Base-by-base conservation (phyloP, 1,140 invertebrate genomes). In the Aporrectodea caliginosa region DNA sequence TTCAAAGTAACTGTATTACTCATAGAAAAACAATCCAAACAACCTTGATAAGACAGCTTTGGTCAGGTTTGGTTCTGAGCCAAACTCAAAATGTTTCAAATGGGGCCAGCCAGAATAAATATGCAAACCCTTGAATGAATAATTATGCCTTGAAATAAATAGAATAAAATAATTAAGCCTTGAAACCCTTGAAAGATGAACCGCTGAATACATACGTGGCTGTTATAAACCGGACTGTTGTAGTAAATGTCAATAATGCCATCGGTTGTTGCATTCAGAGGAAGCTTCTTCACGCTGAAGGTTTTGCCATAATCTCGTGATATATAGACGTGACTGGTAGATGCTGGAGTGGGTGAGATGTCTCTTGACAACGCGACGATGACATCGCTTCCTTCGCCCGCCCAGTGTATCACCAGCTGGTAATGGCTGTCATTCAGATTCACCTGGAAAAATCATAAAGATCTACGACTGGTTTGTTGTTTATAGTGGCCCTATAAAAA, bases 371-470 rank as follows among this genome's bases (percentile, higher is more conserved):
- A 88, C 83, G 94, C 95, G 78, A 96, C 92, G 79, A 96, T 93
- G 16, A 95, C 93, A 87, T 94, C 91, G 70, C 93, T 94, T 29
- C 91, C 92, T 85, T 93, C 92, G 32, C 94, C 94, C 34, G 94
- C 93, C 94, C 95, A 96, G 88, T 95, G 93, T 0, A 96, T 94
- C 90, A 95, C 93, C 82, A 96, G 87, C 85, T 94, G 93, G 82
- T 93, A 93, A 87, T 96, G 94, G 75, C 91, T 92, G 87, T 95
- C 94, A 89, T 94, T 94, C 14, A 96, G 88, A 68, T 81, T 73
- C 75, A 85, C 86, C 90, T 90, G n/a, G n/a, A n/a, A n/a, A n/a
- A n/a, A n/a, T n/a, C n/a, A n/a, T n/a, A n/a, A n/a, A n/a, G n/a
- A n/a, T n/a, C n/a, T n/a, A n/a, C n/a, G n/a, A n/a, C n/a, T n/a